Conservation (phyloP, 2,113 vertebrate genomes). For the Athene cunicularia region DNA sequence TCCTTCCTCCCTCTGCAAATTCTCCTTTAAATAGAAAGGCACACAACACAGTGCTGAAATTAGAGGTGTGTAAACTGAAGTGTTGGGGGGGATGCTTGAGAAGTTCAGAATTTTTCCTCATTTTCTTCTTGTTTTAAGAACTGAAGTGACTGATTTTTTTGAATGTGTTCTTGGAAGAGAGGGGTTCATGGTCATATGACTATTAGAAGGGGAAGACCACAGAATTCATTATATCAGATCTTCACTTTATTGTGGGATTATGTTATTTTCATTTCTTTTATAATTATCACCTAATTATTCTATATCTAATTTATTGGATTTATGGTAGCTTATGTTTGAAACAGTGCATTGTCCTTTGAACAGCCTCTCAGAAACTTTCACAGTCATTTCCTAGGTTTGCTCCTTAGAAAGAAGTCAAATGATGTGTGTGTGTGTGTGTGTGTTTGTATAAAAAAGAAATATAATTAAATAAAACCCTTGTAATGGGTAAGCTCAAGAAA, state of each 20-base stretch:
- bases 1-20: neutral
- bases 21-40: neutral
- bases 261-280: neutral
- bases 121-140: neutral
- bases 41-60: neutral
- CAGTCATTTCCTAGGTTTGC: neutral
- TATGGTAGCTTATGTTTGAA: neutral
- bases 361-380: neutral
- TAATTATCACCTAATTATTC: neutral
- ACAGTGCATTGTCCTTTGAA: neutral
- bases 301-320: neutral
- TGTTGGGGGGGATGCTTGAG: neutral
- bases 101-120: neutral
- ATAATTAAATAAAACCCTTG: neutral
- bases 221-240: neutral
- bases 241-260: neutral
- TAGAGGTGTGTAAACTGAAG: neutral
- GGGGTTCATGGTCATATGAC: neutral
- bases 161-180: neutral
- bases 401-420: neutral
- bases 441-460: neutral
- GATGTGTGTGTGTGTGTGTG: neutral
- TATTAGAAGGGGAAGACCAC: neutral
- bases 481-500: neutral
- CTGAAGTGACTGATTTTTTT: neutral